Percentiles rank a stretch among this genome's conserved stretches.
phyloP scores from a whole-genome alignment of 2,888 invertebrate species.

The Netelia inedita region DNA sequence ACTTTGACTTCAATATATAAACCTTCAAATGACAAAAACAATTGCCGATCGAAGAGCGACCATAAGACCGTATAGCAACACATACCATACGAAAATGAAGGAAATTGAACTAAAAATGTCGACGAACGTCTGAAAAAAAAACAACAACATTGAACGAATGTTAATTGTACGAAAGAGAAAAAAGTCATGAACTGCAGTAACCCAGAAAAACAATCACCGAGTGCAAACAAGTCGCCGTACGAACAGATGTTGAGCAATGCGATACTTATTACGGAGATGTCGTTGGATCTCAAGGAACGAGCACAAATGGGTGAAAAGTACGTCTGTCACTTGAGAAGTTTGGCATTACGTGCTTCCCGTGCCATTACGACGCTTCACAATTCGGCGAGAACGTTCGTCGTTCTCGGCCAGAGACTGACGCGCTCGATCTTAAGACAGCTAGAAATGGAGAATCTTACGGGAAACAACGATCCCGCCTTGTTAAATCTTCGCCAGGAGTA shows the following conservation, averaged over 20 bases:
- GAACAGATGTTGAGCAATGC: conserved; percentile 83
- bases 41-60: neutral
- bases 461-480: conserved; percentile 62
- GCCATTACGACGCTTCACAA: conserved; percentile 81
- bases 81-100: neutral
- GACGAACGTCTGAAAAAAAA: neutral
- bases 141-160: neutral
- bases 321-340: conserved; percentile 81
- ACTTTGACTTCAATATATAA: neutral
- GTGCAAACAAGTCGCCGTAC: conserved; percentile 56
- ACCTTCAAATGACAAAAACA: neutral
- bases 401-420: conserved; percentile 81
- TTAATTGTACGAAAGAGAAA: neutral
- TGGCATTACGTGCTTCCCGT: conserved; percentile 82
- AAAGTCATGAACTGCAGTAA: conserved; percentile 21
- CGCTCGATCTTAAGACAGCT: conserved; percentile 74
- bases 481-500: conserved; percentile 70
- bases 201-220: conserved; percentile 6
- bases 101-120: neutral
- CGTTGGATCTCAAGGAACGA: conserved; percentile 84
- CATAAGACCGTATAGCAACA: neutral
- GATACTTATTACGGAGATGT: conserved; percentile 83
- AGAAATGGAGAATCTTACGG: conserved; percentile 61
- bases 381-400: conserved; percentile 77
- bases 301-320: conserved; percentile 83